Percentiles rank a stretch among this genome's conserved stretches.
Conservation (phyloP, 2,797 vertebrate genomes). For the Lagocephalus sceleratus region DNA sequence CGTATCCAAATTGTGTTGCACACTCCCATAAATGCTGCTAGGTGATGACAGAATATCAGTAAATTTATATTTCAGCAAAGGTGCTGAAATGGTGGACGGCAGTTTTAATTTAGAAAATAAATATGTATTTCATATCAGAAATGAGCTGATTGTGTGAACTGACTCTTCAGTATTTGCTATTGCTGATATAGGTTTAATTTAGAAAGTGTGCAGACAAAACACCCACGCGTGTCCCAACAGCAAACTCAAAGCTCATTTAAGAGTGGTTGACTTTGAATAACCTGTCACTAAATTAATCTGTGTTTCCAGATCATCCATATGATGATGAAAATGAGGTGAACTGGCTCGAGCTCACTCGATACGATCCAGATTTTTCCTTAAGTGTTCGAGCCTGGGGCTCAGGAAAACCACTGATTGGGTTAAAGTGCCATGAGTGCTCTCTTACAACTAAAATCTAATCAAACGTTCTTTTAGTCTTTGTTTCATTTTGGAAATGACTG, state of each 20-base stretch:
- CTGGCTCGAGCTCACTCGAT: constrained; percentile 23
- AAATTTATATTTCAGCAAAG: background rate
- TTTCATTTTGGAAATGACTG: too few relatives aligned
- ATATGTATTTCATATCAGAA: constrained; percentile 28
- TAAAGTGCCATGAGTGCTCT: constrained; percentile 6
- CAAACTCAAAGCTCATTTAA: constrained; percentile 53
- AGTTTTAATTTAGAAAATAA: background rate
- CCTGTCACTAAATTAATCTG: constrained; percentile 29
- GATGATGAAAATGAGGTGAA: constrained; percentile 32
- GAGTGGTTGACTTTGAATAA: constrained; percentile 25
- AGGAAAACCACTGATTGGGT: constrained; percentile 16
- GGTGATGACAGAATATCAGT: background rate
- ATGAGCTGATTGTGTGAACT: constrained; percentile 52
- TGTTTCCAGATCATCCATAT: constrained; percentile 48
- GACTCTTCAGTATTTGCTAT: constrained; percentile 53
- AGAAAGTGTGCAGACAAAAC: constrained; percentile 64
- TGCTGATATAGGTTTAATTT: constrained; percentile 65
- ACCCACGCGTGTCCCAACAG: constrained; percentile 53
- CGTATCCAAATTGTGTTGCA: too few relatives aligned
- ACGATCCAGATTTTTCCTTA: background rate
- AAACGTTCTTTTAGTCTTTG: too few relatives aligned
- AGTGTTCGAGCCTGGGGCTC: constrained; percentile 1
- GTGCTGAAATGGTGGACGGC: background rate
- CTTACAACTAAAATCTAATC: background rate
- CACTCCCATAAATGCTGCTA: too few relatives aligned